phyloP scores from a whole-genome alignment of 1,140 invertebrate genomes.

The Telenomus remus region DNA sequence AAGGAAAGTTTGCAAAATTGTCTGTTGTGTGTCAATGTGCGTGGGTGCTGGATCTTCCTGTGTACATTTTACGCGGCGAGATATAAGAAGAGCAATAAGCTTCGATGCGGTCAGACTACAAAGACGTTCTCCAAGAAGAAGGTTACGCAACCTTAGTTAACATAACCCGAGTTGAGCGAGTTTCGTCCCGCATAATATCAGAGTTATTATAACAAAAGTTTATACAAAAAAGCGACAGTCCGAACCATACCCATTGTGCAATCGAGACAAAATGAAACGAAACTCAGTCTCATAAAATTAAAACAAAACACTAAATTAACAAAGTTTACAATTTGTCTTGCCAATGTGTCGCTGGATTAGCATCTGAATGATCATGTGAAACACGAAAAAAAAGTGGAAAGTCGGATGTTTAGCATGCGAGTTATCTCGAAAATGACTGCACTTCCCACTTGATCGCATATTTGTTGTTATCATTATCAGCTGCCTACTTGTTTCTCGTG shows the following conservation, averaged over 20 bases:
- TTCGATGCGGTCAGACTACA: constrained; percentile 1
- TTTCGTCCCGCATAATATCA: not conserved
- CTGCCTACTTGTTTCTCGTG: not conserved
- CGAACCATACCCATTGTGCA: not conserved
- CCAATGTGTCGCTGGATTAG: no score
- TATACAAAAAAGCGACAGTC: not conserved
- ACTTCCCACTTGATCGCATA: constrained; percentile 1
- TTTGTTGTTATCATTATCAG: not conserved
- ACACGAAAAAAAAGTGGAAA: no score
- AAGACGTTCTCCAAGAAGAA: constrained; percentile 1
- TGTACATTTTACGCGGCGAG: not conserved
- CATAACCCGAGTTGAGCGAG: constrained; percentile 1
- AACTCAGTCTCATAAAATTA: no score
- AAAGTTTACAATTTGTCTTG: no score
- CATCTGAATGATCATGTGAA: no score
- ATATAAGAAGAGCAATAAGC: not conserved
- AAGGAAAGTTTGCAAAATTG: not conserved
- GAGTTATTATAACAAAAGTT: not conserved
- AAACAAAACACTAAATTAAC: no score
- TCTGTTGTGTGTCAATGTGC: not conserved
- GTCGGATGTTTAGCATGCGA: no score
- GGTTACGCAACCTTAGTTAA: constrained; percentile 3
- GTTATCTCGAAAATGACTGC: not conserved
- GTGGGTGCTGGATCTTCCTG: constrained; percentile 2
- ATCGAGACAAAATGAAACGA: no score